phyloP scores from a whole-genome alignment of 2,888 invertebrate species.

The Unio delphinus region DNA sequence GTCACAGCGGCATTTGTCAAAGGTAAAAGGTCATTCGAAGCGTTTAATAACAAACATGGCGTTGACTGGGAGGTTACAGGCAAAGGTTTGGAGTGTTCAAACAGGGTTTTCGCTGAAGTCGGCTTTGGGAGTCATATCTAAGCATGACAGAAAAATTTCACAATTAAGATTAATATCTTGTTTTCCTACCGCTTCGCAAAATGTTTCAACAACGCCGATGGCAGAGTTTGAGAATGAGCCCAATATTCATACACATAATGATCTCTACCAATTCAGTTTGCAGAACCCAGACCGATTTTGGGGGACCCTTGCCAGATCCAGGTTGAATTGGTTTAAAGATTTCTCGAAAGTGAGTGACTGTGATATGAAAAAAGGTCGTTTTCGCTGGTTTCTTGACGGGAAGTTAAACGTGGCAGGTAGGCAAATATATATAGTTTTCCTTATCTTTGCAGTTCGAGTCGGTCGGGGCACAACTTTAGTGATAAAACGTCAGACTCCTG shows the following conservation, averaged over 20 bases:
- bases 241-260: slow-evolving; percentile 57
- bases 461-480: no score
- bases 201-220: slow-evolving; percentile 52
- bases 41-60: no score
- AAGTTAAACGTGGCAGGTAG: slow-evolving; percentile 71
- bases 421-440: slow-evolving; percentile 2
- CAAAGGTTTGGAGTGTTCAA: no score
- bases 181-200: no score
- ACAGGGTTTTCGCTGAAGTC: no score
- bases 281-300: slow-evolving; percentile 68
- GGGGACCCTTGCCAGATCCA: slow-evolving; percentile 66
- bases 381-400: slow-evolving; percentile 71
- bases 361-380: slow-evolving; percentile 62
- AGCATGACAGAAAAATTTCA: no score
- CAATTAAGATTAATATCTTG: no score
- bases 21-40: no score
- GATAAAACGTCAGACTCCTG: no score
- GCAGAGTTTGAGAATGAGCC: slow-evolving; percentile 62
- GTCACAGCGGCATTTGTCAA: no score
- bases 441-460: not conserved
- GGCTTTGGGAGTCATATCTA: no score
- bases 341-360: slow-evolving; percentile 66
- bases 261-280: slow-evolving; percentile 67
- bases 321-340: slow-evolving; percentile 66
- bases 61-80: no score